Percentiles rank a stretch among this genome's conserved stretches.
These are phyloP conservation scores for Ranitomeya imitator DNA, from an alignment of 2,113 vertebrate species.

Conservation along the genomic window DNA sequence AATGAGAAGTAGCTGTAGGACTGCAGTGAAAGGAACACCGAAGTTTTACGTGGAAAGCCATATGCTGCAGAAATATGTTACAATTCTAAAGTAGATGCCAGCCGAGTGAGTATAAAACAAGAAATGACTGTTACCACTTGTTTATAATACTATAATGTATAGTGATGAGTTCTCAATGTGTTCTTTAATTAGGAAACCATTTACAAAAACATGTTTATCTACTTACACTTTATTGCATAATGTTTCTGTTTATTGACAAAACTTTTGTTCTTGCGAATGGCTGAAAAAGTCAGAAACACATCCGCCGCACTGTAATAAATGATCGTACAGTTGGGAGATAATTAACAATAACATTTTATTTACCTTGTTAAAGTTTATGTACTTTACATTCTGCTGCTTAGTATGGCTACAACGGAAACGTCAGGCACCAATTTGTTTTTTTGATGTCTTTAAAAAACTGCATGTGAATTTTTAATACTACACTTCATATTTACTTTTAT, in stretches of 20 bases:
- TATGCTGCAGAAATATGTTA: constrained; percentile 49
- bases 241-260: constrained; percentile 47
- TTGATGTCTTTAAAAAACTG: not conserved
- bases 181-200: constrained; percentile 58
- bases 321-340: constrained; percentile 53
- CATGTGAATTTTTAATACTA: not conserved
- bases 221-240: constrained; percentile 51
- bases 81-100: constrained; percentile 17
- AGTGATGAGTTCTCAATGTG: constrained; percentile 48
- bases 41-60: constrained; percentile 45
- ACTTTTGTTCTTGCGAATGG: constrained; percentile 39
- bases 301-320: constrained; percentile 29
- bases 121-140: constrained; percentile 47
- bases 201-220: constrained; percentile 55
- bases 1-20: constrained; percentile 19
- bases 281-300: constrained; percentile 28
- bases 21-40: constrained; percentile 14
- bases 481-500: not conserved
- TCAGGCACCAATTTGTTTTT: constrained; percentile 7
- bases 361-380: constrained; percentile 54
- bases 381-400: constrained; percentile 27
- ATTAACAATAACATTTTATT: constrained; percentile 58
- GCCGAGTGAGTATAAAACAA: constrained; percentile 46
- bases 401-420: constrained; percentile 22
- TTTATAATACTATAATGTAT: constrained; percentile 54